Percentiles rank a stretch among this genome's conserved stretches.
phyloP scores from a whole-genome alignment of 2,113 vertebrate species.

The Synchiropus splendidus region DNA sequence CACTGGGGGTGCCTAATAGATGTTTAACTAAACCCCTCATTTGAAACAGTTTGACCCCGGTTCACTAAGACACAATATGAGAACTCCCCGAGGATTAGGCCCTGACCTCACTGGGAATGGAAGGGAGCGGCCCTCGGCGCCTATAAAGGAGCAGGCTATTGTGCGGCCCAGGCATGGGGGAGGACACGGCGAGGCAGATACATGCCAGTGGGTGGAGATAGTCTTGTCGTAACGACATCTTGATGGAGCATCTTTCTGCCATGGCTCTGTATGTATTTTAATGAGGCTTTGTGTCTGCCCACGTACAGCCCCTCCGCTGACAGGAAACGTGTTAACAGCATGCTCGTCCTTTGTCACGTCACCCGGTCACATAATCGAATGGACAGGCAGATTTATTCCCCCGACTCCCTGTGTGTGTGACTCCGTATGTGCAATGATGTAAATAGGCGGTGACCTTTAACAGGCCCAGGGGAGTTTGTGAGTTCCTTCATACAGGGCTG shows the following conservation, averaged over 20 bases:
- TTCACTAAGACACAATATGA: conserved; percentile 69
- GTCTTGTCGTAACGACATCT: conserved; percentile 72
- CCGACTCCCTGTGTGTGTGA: conserved; percentile 24
- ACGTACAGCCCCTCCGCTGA: conserved; percentile 56
- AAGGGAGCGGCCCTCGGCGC: conserved; percentile 54
- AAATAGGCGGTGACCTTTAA: conserved; percentile 44
- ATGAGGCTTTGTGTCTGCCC: conserved; percentile 71
- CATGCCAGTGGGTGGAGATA: conserved; percentile 69
- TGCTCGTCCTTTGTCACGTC: conserved; percentile 55
- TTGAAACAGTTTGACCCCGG: conserved; percentile 74
- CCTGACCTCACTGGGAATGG: conserved; percentile 59
- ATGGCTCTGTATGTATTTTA: conserved; percentile 66
- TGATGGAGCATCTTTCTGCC: conserved; percentile 72
- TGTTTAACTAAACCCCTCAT: conserved; percentile 77
- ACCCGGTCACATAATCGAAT: conserved; percentile 55
- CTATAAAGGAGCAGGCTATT: conserved; percentile 67
- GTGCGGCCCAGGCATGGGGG: conserved; percentile 57
- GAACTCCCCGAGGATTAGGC: conserved; percentile 74
- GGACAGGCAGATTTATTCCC: conserved; percentile 47
- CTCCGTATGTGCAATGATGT: conserved; percentile 41
- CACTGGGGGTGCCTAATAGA: conserved; percentile 67
- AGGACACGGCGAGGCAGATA: conserved; percentile 59
- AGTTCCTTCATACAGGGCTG: conserved; percentile 8
- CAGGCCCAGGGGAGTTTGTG: conserved; percentile 23
- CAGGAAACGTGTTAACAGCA: conserved; percentile 64